Percentiles rank a stretch among this genome's conserved stretches.
Conservation (phyloP, 2,888 invertebrate species). For the Caenorhabditis drosophilae region DNA sequence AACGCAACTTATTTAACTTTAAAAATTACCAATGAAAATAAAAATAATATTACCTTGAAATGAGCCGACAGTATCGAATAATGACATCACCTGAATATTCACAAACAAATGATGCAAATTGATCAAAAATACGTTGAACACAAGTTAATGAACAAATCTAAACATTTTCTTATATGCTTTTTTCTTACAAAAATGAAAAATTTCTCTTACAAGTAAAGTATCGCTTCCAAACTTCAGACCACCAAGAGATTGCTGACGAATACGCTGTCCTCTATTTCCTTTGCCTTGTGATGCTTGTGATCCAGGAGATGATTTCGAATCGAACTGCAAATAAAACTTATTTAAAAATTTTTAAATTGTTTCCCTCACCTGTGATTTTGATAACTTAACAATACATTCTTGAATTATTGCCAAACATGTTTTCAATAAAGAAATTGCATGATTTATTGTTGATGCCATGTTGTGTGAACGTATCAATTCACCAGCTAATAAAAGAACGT, state of each 20-base stretch:
- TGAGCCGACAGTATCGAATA: conserved; percentile 29
- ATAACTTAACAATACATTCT: conserved; percentile 35
- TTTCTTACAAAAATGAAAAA: neutral
- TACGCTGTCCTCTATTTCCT: conserved; percentile 36
- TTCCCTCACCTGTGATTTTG: conserved; percentile 9
- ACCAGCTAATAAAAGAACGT: conserved; percentile 56
- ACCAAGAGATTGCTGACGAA: conserved; percentile 51
- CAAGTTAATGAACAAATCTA: conserved; percentile 62
- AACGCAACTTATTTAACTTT: neutral
- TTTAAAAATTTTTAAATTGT: neutral
- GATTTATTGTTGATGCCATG: conserved; percentile 56
- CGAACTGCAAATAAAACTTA: conserved; percentile 8
- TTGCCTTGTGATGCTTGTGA: conserved; percentile 2
- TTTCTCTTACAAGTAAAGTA: conserved; percentile 40
- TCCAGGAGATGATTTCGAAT: conserved; percentile 10
- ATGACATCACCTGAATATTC: conserved; percentile 38
- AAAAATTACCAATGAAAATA: neutral
- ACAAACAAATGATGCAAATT: conserved; percentile 51
- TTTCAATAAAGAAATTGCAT: conserved; percentile 47
- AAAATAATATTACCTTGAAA: too few relatives aligned
- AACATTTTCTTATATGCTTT: neutral
- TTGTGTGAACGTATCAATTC: conserved; percentile 61
- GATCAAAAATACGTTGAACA: conserved; percentile 57
- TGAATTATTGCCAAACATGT: conserved; percentile 52
- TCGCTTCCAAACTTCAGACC: conserved; percentile 47